A percentile compares a stretch with the other conserved stretches of the same genome.
Conservation (phyloP, 2,888 invertebrate species). For the Andrena praecox region DNA sequence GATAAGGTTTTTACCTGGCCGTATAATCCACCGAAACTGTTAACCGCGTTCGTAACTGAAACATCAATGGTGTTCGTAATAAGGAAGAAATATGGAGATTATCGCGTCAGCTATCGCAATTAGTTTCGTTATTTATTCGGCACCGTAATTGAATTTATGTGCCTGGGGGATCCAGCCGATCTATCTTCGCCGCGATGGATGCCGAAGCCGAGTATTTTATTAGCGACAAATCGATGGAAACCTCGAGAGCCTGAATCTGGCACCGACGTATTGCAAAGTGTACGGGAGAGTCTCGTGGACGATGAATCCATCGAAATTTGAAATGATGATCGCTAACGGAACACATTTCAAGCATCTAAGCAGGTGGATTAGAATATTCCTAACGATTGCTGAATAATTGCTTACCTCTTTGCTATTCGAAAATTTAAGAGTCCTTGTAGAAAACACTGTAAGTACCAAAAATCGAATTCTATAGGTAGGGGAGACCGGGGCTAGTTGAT, state of each 20-base stretch:
- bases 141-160: conserved; percentile 25
- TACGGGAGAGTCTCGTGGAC: not conserved
- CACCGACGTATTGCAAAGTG: not conserved
- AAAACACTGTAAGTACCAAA: not conserved
- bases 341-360: not conserved
- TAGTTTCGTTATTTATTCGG: conserved; percentile 43
- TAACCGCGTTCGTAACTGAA: conserved; percentile 37
- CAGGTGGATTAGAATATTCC: not conserved
- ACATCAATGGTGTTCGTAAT: conserved; percentile 48
- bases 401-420: not conserved
- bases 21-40: conserved; percentile 50
- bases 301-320: conserved; percentile 13
- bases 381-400: not conserved
- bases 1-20: conserved; percentile 54
- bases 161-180: not conserved
- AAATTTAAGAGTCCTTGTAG: too few relatives aligned
- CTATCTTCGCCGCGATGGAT: not conserved
- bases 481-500: too few relatives aligned
- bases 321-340: conserved; percentile 18
- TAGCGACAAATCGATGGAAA: not conserved
- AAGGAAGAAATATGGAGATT: conserved; percentile 52
- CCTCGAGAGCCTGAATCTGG: not conserved
- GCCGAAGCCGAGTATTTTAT: not conserved
- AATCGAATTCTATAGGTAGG: not conserved
- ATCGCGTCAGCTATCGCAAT: conserved; percentile 47